Conservation (phyloP, 37 sponge, comb jelly and placozoan species). For the Bolinopsis microptera region DNA sequence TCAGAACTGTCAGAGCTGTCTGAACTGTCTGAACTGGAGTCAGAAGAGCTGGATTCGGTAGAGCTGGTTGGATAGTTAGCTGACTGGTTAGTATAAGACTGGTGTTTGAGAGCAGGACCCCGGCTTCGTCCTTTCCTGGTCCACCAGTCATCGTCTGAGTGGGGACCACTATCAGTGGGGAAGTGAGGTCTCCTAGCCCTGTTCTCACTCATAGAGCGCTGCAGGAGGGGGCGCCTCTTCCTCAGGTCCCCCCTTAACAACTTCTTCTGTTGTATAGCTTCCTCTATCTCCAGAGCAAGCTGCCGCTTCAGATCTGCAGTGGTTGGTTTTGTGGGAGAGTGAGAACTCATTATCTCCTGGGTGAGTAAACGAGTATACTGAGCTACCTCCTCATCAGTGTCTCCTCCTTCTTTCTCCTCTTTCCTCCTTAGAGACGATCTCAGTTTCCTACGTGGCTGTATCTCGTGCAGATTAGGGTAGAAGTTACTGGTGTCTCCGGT, state of each 20-base stretch:
- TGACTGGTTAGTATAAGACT: background rate
- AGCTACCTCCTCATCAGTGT: conserved; percentile 7
- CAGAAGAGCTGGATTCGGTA: background rate
- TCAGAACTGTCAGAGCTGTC: background rate
- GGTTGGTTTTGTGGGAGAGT: background rate
- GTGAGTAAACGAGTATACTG: background rate
- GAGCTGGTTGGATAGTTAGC: background rate
- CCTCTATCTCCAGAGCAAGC: background rate
- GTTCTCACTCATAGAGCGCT: background rate
- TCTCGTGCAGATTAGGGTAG: conserved; percentile 8
- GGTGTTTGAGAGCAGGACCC: background rate
- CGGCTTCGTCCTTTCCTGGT: background rate
- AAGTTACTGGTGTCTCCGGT: background rate
- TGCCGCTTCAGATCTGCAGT: background rate
- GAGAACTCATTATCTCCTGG: background rate
- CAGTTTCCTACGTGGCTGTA: background rate
- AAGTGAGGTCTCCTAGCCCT: background rate
- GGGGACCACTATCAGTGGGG: background rate
- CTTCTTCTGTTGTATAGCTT: conserved; percentile 7
- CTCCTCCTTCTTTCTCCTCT: background rate
- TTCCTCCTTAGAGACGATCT: background rate
- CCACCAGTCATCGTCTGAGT: conserved; percentile 29
- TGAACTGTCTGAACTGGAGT: background rate
- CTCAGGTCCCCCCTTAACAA: conserved; percentile 6
- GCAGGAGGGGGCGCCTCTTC: background rate